Evolutionary conservation across 2,888 invertebrate genomes (phyloP), one percentile per base, ranked within the genome.

Genomic region (Shargacucullia verbasci): DNA sequence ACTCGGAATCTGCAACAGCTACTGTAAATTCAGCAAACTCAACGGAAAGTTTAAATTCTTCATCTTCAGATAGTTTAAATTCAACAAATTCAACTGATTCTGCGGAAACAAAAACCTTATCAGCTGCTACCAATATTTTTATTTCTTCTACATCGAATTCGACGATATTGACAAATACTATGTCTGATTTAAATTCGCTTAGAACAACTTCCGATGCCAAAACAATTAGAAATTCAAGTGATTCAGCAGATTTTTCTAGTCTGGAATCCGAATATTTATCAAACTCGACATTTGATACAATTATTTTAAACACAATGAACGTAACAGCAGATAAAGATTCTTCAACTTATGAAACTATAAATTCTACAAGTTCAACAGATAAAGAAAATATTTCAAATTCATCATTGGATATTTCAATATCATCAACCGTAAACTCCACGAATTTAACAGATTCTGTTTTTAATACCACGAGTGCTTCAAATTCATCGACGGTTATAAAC

Each of bases 151-250:
- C 43, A 38, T 39, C 13, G 4, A 65, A 65, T 39, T 46, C 49
- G 14, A 55, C 60, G 2, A 35, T 5, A 20, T 33, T 13, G 9
- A 47, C 12, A 0, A 60, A 66, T 34, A 25, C 4, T 7, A 55
- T 39, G 6, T 40, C 13, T 6, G 14, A 37, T 15, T 35, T n/a
- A n/a, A 45, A 12, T 1, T 29, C n/a, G 8, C 9, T 3, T 45
- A 14, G 8, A 34, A 31, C 10, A 41, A 29, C 6, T 38, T 34
- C 40, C 13, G 9, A 52, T 34, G 52, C 8, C 9, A 10, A 8
- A 0, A 31, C n/a, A 38, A 61, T 14, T 9, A 57, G 15, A 27
- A 66, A 66, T 29, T 61, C 31, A 14, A 57, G 31, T 57, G 52
- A 56, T 41, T 67, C 44, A 15, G 14, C 47, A 12, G 43, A 62